Evolutionary conservation across 1,140 invertebrate genomes (phyloP).

Genomic region (Bombyx mandarina): DNA sequence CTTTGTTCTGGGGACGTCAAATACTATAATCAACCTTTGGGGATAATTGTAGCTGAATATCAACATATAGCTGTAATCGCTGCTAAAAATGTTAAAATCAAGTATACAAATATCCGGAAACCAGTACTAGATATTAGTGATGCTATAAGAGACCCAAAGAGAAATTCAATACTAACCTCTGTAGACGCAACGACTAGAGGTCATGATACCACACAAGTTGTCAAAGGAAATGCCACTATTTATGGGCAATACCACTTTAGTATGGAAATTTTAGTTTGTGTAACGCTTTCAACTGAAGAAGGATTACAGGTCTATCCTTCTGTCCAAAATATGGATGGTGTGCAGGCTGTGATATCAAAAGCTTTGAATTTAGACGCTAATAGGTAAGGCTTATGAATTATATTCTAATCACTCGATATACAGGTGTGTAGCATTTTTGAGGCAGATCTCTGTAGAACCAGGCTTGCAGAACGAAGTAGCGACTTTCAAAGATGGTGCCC

Average conservation of each 20-base stretch:
- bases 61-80: slow-evolving; percentile 74
- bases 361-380: slow-evolving; percentile 64
- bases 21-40: slow-evolving; percentile 80
- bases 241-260: slow-evolving; percentile 45
- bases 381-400: slow-evolving; percentile 14
- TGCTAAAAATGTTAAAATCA: slow-evolving; percentile 76
- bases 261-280: slow-evolving; percentile 73
- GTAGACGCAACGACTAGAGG: slow-evolving; percentile 29
- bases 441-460: neutral
- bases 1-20: slow-evolving; percentile 66
- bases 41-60: slow-evolving; percentile 78
- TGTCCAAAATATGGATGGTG: slow-evolving; percentile 75
- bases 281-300: slow-evolving; percentile 76
- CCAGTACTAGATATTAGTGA: slow-evolving; percentile 32
- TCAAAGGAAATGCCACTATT: slow-evolving; percentile 36
- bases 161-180: slow-evolving; percentile 12
- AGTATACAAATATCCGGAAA: slow-evolving; percentile 63
- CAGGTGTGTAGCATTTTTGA: neutral
- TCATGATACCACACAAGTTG: slow-evolving; percentile 44
- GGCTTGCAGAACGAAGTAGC: neutral
- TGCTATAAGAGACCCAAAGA: slow-evolving; percentile 29
- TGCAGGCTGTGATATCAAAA: slow-evolving; percentile 70
- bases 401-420: neutral
- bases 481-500: neutral
- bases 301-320: slow-evolving; percentile 74